Percentiles rank a stretch among this genome's conserved stretches.
Evolutionary conservation across 1,140 invertebrate species (phyloP).

Genomic region (Bombus confusus): DNA sequence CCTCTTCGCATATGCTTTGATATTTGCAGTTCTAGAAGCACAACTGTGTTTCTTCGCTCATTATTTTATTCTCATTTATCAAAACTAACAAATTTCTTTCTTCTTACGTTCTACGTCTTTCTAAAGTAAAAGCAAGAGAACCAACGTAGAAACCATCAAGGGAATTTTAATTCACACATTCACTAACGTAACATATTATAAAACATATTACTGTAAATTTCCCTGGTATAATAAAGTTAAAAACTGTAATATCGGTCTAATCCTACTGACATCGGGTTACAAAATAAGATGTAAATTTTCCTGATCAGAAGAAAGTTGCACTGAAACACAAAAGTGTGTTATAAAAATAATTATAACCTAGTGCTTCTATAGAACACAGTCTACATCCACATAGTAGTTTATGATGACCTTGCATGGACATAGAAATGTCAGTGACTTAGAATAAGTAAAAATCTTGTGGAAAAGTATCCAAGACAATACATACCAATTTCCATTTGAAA

Average conservation of each 20-base stretch:
- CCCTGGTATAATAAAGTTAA: neutral
- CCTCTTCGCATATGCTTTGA: neutral
- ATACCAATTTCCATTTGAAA: conserved; percentile 69
- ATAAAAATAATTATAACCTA: conserved; percentile 52
- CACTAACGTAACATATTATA: neutral
- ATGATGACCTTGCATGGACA: conserved; percentile 41
- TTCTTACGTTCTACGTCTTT: neutral
- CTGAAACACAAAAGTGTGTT: conserved; percentile 31
- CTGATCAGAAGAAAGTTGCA: neutral
- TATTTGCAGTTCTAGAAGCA: neutral
- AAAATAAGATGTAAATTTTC: neutral
- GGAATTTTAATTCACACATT: neutral
- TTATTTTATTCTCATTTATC: neutral
- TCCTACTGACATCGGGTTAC: neutral
- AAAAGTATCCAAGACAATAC: conserved; percentile 7
- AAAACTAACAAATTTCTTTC: neutral
- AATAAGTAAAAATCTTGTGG: conserved; percentile 10
- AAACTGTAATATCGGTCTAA: neutral
- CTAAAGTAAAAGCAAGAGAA: neutral
- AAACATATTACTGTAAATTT: neutral
- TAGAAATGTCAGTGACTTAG: conserved; percentile 34
- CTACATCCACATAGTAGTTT: conserved; percentile 26
- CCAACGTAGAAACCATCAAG: neutral
- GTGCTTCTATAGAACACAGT: conserved; percentile 16
- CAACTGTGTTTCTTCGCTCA: neutral